These are phyloP conservation scores for Rhinella marina DNA, from an alignment of 2,797 vertebrate species.

Conservation along the genomic window DNA sequence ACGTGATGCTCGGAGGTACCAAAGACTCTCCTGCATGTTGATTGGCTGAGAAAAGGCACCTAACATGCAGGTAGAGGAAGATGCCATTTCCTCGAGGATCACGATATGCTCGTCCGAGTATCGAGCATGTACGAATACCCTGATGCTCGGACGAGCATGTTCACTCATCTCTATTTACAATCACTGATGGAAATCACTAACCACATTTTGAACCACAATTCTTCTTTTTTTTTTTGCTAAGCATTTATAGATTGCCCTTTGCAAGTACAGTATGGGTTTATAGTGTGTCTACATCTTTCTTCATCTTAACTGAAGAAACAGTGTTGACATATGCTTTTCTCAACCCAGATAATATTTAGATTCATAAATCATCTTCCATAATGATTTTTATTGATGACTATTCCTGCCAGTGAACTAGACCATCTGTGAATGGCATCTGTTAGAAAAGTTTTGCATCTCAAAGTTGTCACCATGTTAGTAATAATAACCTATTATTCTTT, in stretches of 20 bases:
- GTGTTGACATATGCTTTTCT: constrained; percentile 8
- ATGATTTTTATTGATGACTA: constrained; percentile 26
- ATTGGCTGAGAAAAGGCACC: too few species aligned
- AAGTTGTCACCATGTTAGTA: neutral
- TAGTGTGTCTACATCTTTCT: neutral
- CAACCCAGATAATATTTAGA: constrained; percentile 13
- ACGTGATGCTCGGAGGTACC: too few species aligned
- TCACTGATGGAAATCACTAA: too few species aligned
- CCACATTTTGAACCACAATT: too few species aligned
- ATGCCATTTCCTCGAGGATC: too few species aligned
- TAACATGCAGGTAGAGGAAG: too few species aligned
- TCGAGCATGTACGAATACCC: too few species aligned
- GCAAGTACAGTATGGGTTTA: neutral
- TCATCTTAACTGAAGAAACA: neutral
- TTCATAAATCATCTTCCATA: constrained; percentile 27
- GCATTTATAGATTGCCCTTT: neutral
- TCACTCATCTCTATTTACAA: too few species aligned
- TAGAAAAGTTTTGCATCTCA: constrained; percentile 3
- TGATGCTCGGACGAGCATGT: too few species aligned
- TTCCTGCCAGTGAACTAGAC: constrained; percentile 4
- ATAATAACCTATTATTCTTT: too few species aligned
- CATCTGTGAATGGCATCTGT: constrained; percentile 20
- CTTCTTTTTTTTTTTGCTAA: neutral
- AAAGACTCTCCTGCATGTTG: too few species aligned
- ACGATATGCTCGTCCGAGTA: too few species aligned